These are phyloP conservation scores for Delphinus delphis DNA, from an alignment of 2,113 vertebrate species.

Conservation along the genomic window DNA sequence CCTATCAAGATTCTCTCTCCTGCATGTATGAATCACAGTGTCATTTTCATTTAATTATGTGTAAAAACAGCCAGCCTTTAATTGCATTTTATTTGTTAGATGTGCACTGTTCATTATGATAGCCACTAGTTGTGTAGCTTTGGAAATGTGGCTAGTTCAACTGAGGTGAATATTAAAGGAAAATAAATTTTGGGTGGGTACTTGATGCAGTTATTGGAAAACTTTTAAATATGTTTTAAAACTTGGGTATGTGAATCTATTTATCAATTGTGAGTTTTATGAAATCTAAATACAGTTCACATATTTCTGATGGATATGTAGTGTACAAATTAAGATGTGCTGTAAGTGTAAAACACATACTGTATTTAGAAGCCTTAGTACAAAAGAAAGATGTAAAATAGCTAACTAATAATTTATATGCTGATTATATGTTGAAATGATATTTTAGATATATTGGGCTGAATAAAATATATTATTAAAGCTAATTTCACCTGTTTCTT, in stretches of 20 bases:
- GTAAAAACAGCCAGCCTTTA: background rate
- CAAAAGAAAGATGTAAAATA: slow-evolving; percentile 43
- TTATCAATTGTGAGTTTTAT: slow-evolving; percentile 39
- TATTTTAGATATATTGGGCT: slow-evolving; percentile 48
- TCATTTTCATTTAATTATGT: slow-evolving; percentile 37
- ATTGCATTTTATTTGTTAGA: slow-evolving; percentile 35
- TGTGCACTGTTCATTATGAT: background rate
- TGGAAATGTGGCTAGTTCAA: background rate
- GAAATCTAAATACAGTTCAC: slow-evolving; percentile 30
- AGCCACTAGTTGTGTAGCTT: background rate
- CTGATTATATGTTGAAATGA: slow-evolving; percentile 47
- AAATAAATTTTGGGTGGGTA: background rate
- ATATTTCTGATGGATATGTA: slow-evolving; percentile 42
- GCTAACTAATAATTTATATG: slow-evolving; percentile 28
- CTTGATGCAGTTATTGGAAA: slow-evolving; percentile 14
- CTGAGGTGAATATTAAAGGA: slow-evolving; percentile 30
- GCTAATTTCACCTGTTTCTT: slow-evolving; percentile 55
- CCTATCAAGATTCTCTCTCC: background rate
- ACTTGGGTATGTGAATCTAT: slow-evolving; percentile 4
- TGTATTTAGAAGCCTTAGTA: slow-evolving; percentile 41
- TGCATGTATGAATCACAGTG: background rate
- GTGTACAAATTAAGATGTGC: slow-evolving; percentile 35
- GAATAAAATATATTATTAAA: slow-evolving; percentile 64
- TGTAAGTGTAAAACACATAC: slow-evolving; percentile 17
- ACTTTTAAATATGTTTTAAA: slow-evolving; percentile 34